Evolutionary conservation across 2,888 invertebrate genomes (phyloP), one percentile per base, ranked within the genome.

Genomic region (Pycnomerus fuliginosus): DNA sequence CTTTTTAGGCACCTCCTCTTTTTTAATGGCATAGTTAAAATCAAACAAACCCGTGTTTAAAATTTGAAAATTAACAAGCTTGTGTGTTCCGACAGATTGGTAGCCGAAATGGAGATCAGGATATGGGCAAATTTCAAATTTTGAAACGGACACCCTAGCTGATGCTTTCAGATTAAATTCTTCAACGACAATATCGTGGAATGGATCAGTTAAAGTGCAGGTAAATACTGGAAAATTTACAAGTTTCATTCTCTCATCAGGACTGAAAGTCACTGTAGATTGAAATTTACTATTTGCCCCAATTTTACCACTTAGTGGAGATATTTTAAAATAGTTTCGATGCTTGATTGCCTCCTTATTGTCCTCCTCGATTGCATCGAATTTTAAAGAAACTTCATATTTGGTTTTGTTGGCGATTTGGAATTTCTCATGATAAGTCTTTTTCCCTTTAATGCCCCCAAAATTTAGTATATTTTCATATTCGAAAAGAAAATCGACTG

Each of bases 31-130:
- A 40, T 65, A 72, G 16, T 52, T 54, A 42, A 71, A 75, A 1
- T 79, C 74, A 59, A 80, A 82, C 62, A 75, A 75, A 47, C 84
- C 83, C 1, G 69, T 77, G 59, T 84, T 84, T 52, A 76, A 78
- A 14, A 84, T 62, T 38, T 76, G 74, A 0, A 84, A 73, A 13
- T 76, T 75, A 60, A 77, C 74, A n/a, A 64, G 68, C 41, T 78
- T 76, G 14, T 71, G 71, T 3, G 73, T 75, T 4, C 75, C 76
- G 3, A 82, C 70, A 8, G 77, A 65, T 55, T 81, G 74, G 4
- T 80, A 72, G 29, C 82, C 79, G 57, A 83, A 83, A 62, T 79
- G 76, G 17, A 84, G 60, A 54, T 78, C 77, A 1, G 76, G 75
- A 45, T 74, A 62, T 1, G 84, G 83, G 53, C 78, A 76, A 10